Base-by-base conservation (phyloP, 2,113 vertebrate genomes). In the Urocolius indicus region DNA sequence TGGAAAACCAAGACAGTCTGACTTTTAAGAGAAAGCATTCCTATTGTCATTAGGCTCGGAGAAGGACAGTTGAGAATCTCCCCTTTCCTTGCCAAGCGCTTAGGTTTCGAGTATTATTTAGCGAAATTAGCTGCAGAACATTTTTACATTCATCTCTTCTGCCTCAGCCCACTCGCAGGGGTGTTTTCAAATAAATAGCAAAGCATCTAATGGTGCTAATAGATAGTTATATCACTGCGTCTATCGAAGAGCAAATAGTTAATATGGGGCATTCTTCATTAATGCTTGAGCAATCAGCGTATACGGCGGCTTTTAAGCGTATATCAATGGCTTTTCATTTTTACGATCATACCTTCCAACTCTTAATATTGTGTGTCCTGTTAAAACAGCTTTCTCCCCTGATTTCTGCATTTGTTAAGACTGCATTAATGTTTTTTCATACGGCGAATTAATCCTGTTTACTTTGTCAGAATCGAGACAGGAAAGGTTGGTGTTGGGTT, bases 391-490 rank as follows among this genome's bases (percentile, higher is more conserved):
- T 90, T 87, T 97, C 73, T 77, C 76, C 61, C 59, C 86, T 89
- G 73, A 75, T 96, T 96, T 94, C 91, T 79, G 59, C 73, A 19
- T 86, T 88, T 73, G 87, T 82, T 67, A 93, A 72, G 65, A 32
- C 10, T 72, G 76, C 76, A 51, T 62, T 88, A 62, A 55, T 76
- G 87, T 95, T 96, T 96, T 94, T 68, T 89, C 95, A 80, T 84
- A 43, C 71, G 90, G 94, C 10, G 93, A 97, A 94, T 97, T 95
- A 96, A 95, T 97, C 91, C 90, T 95, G 93, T 95, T 90, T 96
- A 95, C 94, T 96, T 91, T 95, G 94, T 94, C 91, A 94, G 69
- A 84, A 83, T 84, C 75, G 86, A 97, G 93, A 82, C 93, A 93
- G 81, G 69, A 82, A 95, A 97, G 83, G 62, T 85, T 96, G 92